Evolutionary conservation across 2,888 invertebrate genomes (phyloP).

Genomic region (Shargacucullia verbasci): DNA sequence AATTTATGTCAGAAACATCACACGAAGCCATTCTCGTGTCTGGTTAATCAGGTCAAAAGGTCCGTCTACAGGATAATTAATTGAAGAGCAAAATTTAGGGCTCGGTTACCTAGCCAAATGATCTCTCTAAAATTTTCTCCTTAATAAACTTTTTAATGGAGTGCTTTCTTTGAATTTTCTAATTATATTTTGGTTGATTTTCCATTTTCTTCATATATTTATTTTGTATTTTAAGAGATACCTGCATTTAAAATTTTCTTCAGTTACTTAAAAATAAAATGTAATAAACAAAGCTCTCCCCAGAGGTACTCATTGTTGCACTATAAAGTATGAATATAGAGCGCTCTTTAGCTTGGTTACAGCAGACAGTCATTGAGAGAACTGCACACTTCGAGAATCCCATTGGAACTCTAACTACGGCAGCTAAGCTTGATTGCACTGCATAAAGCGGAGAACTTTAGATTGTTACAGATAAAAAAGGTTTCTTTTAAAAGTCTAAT

Average conservation of each 20-base stretch:
- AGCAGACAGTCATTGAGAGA: conserved; percentile 21
- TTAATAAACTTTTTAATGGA: background rate
- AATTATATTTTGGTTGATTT: background rate
- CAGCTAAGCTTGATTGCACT: conserved; percentile 12
- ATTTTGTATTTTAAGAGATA: too few species aligned
- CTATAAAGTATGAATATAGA: conserved; percentile 11
- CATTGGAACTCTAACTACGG: conserved; percentile 22
- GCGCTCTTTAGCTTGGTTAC: background rate
- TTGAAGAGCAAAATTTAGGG: background rate
- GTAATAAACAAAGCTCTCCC: conserved; percentile 3
- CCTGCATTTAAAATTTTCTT: too few species aligned
- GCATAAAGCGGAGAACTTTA: background rate
- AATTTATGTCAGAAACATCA: too few species aligned
- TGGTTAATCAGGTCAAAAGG: background rate
- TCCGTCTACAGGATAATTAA: conserved; percentile 6
- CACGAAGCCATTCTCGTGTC: too few species aligned
- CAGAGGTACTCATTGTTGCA: conserved; percentile 8
- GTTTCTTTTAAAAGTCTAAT: background rate
- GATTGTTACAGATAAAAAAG: conserved; percentile 7
- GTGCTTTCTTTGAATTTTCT: conserved; percentile 1
- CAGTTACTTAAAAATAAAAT: background rate
- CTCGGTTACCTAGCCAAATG: background rate
- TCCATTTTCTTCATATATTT: background rate
- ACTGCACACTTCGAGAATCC: conserved; percentile 16
- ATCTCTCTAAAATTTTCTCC: background rate